A percentile compares a stretch with the other conserved stretches of the same genome.
Conservation (phyloP, 2,888 invertebrate genomes). For the Kryphioiulus occultus region DNA sequence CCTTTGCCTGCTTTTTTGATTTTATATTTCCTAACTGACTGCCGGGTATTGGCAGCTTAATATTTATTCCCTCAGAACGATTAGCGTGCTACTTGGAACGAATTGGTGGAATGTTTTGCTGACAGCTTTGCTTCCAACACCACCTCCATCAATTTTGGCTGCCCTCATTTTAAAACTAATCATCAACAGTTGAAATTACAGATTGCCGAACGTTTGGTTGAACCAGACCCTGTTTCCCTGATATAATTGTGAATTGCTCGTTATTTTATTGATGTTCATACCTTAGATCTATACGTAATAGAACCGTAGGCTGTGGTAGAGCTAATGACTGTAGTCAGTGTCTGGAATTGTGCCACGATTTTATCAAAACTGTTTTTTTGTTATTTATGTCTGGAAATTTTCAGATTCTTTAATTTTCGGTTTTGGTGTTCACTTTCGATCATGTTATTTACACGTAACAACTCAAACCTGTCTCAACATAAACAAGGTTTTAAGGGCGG, state of each 20-base stretch:
- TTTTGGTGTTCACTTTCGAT: background rate
- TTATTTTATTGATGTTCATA: background rate
- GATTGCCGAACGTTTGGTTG: background rate
- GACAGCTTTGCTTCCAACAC: background rate
- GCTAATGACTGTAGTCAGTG: background rate
- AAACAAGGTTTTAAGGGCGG: background rate
- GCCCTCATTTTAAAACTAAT: background rate
- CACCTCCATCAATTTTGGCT: background rate
- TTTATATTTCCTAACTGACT: background rate
- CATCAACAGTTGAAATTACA: background rate
- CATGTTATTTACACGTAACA: background rate
- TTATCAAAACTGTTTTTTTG: background rate
- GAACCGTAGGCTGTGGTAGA: background rate
- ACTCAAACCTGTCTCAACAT: background rate
- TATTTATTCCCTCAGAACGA: background rate
- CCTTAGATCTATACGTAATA: slow-evolving; percentile 9
- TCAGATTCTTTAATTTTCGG: background rate
- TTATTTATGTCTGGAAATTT: background rate
- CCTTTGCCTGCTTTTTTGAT: too few species aligned
- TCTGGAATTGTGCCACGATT: background rate
- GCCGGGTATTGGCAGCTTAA: background rate
- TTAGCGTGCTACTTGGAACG: background rate
- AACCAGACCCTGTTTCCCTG: background rate
- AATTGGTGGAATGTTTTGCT: background rate
- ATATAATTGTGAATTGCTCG: background rate